Base-by-base conservation (phyloP, 2,888 invertebrate species). In the Parelbella ahira region DNA sequence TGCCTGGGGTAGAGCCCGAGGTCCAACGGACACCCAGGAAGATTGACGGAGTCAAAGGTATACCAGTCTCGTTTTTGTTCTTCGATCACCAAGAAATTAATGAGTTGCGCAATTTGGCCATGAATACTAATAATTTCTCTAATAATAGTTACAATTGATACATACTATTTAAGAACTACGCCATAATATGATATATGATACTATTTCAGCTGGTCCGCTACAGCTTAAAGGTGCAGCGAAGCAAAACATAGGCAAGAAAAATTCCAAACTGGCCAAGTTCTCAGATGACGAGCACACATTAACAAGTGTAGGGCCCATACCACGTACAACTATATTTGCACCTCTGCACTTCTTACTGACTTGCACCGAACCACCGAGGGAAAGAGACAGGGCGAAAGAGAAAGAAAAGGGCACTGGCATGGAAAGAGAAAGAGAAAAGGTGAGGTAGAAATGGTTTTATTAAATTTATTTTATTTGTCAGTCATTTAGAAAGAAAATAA, bases 291-390 rank as follows among this genome's bases (percentile, higher is more conserved):
- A 67, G 3, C 84, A 86, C 33, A 86, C 87, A 0, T 69, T 89
- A 0, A 72, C 78, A 0, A 63, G 68, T 0, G 63, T 91, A 1
- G 92, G 91, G 0, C 91, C 91, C 0, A 88, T 91, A 8, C 90
- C 90, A 48, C 25, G 56, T 38, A 44, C 56, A 0, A 78, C 63
- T 44, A 70, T 73, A 33, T 91, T 92, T 55, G 77, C 79, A 0
- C 90, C 89, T 0, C 70, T 89, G 37, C 86, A 88, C 38, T 91
- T 91, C 58, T 55, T 91, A 20, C 58, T 92, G 0, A 91, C 91
- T 0, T 91, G 90, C 49, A 88, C 89, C 0, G 84, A 89, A 6
- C 63, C 83, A 1, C 41, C 41, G 11, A 6, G 13, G 6, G 30
- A 38, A 7, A 12, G 23, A 1, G 28, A 29, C 25, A 19, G 9